These are phyloP conservation scores for Tenualosa thibaudeaui DNA, from an alignment of 2,797 vertebrate species.

Conservation along the genomic window DNA sequence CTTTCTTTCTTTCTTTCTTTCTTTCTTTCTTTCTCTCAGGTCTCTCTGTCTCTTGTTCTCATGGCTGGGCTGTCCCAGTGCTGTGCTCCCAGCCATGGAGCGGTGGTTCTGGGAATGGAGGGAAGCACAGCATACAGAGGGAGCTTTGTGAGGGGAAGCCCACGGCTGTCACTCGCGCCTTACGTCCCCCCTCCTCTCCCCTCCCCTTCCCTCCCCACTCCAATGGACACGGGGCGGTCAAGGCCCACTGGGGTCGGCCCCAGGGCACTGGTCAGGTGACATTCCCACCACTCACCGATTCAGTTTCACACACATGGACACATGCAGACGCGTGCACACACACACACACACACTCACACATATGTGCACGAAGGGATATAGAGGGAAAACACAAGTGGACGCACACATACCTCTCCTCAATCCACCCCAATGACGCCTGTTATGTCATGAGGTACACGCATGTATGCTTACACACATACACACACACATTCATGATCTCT, in stretches of 20 bases:
- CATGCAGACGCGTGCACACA: slow-evolving; percentile 23
- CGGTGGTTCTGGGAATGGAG: background rate
- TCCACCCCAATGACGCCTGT: background rate
- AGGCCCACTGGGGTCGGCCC: slow-evolving; percentile 53
- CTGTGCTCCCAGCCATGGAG: background rate
- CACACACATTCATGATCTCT: background rate
- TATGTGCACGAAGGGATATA: background rate
- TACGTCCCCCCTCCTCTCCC: slow-evolving; percentile 41
- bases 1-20: background rate
- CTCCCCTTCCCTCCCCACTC: background rate
- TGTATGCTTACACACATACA: background rate
- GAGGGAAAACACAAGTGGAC: background rate
- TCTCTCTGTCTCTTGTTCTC: slow-evolving; percentile 67
- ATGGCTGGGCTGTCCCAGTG: slow-evolving; percentile 61
- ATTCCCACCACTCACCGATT: slow-evolving; percentile 58
- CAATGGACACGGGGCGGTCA: slow-evolving; percentile 61
- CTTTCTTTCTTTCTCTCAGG: slow-evolving; percentile 69
- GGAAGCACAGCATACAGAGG: slow-evolving; percentile 63
- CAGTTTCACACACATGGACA: slow-evolving; percentile 47
- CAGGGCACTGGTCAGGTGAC: slow-evolving; percentile 71
- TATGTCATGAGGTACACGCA: slow-evolving; percentile 12
- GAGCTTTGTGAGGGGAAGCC: slow-evolving; percentile 74
- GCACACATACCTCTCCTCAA: background rate
- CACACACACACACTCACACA: background rate
- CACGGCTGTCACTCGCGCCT: slow-evolving; percentile 58